Evolutionary conservation across 2,113 vertebrate species (phyloP).

Genomic region (Misgurnus anguillicaudatus): DNA sequence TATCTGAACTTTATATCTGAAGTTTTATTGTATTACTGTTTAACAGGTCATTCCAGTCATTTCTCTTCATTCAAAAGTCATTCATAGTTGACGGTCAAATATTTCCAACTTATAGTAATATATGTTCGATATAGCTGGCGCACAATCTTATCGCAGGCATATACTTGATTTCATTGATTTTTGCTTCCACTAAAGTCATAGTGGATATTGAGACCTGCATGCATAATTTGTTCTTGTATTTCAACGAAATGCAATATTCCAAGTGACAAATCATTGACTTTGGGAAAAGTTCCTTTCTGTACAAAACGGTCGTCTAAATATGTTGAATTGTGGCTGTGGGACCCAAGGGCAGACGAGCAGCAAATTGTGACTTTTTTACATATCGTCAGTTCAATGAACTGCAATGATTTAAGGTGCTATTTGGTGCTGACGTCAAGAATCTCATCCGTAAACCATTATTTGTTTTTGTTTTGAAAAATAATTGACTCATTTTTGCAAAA

Average conservation of each 20-base stretch:
- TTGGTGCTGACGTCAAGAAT: conserved; percentile 78
- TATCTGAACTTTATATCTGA: conserved; percentile 38
- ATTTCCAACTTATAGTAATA: conserved; percentile 7
- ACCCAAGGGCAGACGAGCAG: conserved; percentile 10
- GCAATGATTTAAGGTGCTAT: conserved; percentile 61
- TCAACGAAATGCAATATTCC: conserved; percentile 71
- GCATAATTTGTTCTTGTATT: background rate
- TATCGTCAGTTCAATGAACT: conserved; percentile 46
- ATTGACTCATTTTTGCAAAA: conserved; percentile 32
- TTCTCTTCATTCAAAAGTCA: conserved; percentile 22
- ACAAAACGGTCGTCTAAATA: background rate
- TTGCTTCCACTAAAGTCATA: conserved; percentile 24
- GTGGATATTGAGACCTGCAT: background rate
- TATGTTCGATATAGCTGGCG: background rate
- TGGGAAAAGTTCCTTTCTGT: conserved; percentile 23
- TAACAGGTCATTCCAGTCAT: conserved; percentile 58
- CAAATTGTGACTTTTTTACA: conserved; percentile 17
- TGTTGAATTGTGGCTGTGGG: background rate
- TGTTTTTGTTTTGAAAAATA: conserved; percentile 20
- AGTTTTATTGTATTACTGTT: conserved; percentile 52
- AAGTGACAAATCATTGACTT: conserved; percentile 59
- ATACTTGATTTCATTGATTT: conserved; percentile 12
- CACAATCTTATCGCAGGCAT: background rate
- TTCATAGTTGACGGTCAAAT: conserved; percentile 10
- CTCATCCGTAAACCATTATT: conserved; percentile 26